A percentile compares a stretch with the other conserved stretches of the same genome.
Evolutionary conservation across 2,797 vertebrate species (phyloP).

Genomic region (Sebastes hubbsi): DNA sequence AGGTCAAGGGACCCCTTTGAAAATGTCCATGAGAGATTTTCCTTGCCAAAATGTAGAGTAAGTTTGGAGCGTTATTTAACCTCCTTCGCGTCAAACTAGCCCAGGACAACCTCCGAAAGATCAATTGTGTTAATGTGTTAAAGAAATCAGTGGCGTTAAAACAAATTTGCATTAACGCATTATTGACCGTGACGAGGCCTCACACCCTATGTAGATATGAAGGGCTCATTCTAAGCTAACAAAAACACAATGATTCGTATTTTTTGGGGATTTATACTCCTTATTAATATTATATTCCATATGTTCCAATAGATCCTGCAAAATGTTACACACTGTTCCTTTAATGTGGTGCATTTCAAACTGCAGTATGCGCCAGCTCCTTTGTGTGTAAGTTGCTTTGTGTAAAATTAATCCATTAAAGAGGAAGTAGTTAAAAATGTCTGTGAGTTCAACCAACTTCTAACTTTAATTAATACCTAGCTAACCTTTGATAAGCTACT

Average conservation of each 20-base stretch:
- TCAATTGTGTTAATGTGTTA: no score
- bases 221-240: no score
- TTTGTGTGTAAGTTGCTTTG: background rate
- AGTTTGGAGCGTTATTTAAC: no score
- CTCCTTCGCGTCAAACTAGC: no score
- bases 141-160: no score
- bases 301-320: background rate
- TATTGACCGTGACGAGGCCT: no score
- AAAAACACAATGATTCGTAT: no score
- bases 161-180: no score
- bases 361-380: background rate
- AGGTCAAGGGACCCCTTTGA: no score
- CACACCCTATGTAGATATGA: no score
- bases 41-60: no score
- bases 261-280: background rate
- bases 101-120: no score
- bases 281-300: accelerated
- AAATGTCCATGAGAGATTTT: accelerated
- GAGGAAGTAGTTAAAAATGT: background rate
- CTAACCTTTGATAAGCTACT: background rate
- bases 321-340: background rate
- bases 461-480: background rate
- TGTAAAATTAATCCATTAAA: background rate
- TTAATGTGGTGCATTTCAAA: background rate
- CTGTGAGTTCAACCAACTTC: background rate